A percentile compares a stretch with the other conserved stretches of the same genome.
These are phyloP conservation scores for Hycleus phaleratus DNA, from an alignment of 1,140 invertebrate genomes.

Conservation along the genomic window DNA sequence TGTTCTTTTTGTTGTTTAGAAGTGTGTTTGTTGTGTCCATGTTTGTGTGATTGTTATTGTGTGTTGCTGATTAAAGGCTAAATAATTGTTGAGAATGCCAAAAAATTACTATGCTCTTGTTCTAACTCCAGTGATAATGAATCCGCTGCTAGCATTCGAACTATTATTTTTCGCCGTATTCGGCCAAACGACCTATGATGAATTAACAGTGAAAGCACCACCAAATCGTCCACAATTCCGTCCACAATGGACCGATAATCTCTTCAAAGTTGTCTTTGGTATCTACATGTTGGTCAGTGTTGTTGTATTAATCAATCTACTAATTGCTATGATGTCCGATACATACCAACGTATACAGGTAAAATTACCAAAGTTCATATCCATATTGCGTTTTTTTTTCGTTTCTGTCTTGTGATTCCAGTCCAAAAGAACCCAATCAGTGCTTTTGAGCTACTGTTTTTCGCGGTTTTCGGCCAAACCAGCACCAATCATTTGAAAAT, in stretches of 20 bases:
- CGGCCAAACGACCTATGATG: constrained; percentile 86
- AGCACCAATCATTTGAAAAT: constrained; percentile 72
- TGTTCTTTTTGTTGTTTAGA: background rate
- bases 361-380: constrained; percentile 29
- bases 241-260: constrained; percentile 68
- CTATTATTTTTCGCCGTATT: constrained; percentile 97
- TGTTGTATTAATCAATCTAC: constrained; percentile 94
- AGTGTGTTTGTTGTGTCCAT: background rate
- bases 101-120: background rate
- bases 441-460: constrained; percentile 96
- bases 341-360: constrained; percentile 96
- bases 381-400: constrained; percentile 22
- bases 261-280: constrained; percentile 85
- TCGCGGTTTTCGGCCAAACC: constrained; percentile 96
- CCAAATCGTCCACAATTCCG: constrained; percentile 30
- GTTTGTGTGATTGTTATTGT: background rate
- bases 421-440: constrained; percentile 74
- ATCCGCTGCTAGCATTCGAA: constrained; percentile 86
- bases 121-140: constrained; percentile 66
- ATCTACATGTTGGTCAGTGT: constrained; percentile 96
- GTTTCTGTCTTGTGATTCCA: constrained; percentile 57
- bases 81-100: background rate
- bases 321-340: constrained; percentile 99
- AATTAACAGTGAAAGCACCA: constrained; percentile 58
- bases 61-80: constrained; percentile 1